Conservation (phyloP, 2,888 invertebrate genomes). For the Drosophila borealis region DNA sequence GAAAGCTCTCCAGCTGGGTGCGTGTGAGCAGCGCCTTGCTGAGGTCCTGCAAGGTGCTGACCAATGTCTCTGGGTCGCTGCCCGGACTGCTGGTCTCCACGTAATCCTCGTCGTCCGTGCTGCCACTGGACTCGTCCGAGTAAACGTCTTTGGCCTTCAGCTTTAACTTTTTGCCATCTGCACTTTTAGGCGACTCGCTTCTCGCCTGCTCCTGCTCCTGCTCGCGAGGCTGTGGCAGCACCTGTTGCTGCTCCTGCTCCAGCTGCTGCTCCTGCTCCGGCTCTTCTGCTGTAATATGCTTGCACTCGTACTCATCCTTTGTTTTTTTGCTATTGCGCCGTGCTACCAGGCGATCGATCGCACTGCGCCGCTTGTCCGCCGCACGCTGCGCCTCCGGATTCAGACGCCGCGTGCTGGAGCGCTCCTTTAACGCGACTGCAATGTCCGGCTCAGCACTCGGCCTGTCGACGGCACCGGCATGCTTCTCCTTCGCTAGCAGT, state of each 20-base stretch:
- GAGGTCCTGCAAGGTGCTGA: constrained; percentile 15
- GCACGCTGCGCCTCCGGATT: constrained; percentile 14
- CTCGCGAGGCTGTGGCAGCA: not conserved
- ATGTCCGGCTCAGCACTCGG: not conserved
- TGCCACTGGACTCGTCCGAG: constrained; percentile 42
- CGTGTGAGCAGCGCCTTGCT: constrained; percentile 35
- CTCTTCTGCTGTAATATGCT: not conserved
- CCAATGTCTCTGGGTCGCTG: not conserved
- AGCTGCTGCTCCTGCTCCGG: not conserved
- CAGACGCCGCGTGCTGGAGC: constrained; percentile 14
- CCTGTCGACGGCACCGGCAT: not conserved
- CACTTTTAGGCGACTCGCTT: not conserved
- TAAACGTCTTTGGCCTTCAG: constrained; percentile 46
- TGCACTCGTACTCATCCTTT: not conserved
- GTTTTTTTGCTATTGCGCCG: constrained; percentile 13
- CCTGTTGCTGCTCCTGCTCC: not conserved
- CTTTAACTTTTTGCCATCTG: constrained; percentile 2
- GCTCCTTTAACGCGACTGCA: constrained; percentile 20
- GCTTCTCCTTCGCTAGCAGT: constrained; percentile 1
- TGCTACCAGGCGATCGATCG: constrained; percentile 27
- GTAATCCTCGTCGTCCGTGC: not conserved
- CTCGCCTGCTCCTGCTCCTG: not conserved
- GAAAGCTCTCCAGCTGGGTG: constrained; percentile 31
- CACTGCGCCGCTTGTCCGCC: constrained; percentile 21
- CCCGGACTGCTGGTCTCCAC: not conserved